Percentiles rank a stretch among this genome's conserved stretches.
Evolutionary conservation across 1,140 invertebrate species (phyloP).

Genomic region (Drosophila biarmipes): DNA sequence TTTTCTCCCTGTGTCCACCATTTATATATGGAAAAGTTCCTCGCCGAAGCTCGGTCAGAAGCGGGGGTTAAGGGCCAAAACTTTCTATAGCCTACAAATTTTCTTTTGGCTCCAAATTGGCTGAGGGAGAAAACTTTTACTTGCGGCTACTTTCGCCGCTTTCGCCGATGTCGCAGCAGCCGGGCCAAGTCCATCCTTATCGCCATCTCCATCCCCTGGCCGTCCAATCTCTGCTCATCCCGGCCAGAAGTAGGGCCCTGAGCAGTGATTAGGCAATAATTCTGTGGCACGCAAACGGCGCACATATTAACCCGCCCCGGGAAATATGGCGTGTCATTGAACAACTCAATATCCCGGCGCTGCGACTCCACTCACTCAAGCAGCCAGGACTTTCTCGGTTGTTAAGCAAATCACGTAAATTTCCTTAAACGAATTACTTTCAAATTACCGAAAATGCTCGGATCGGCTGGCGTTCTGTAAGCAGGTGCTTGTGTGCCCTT

Average conservation of each 20-base stretch:
- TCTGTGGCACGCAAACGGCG: conserved; percentile 46
- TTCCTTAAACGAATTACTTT: conserved; percentile 76
- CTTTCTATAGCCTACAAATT: conserved; percentile 80
- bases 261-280: conserved; percentile 79
- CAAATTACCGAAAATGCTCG: conserved; percentile 64
- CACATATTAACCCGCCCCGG: conserved; percentile 38
- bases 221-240: conserved; percentile 4
- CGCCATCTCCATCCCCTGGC: background rate
- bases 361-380: background rate
- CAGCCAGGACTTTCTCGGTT: conserved; percentile 35
- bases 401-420: conserved; percentile 78
- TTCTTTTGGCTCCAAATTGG: conserved; percentile 78
- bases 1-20: background rate
- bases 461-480: conserved; percentile 4
- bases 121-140: conserved; percentile 71
- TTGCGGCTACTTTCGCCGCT: conserved; percentile 70
- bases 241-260: conserved; percentile 16
- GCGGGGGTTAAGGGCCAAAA: conserved; percentile 33
- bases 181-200: background rate
- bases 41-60: conserved; percentile 14
- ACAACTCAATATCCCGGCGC: conserved; percentile 66
- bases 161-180: conserved; percentile 11
- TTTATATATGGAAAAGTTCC: conserved; percentile 31
- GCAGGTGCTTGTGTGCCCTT: conserved; percentile 21
- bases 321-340: conserved; percentile 70